Percentiles rank a stretch among this genome's conserved stretches.
These are phyloP conservation scores for Dallia pectoralis DNA, from an alignment of 2,797 vertebrate species.

Conservation along the genomic window DNA sequence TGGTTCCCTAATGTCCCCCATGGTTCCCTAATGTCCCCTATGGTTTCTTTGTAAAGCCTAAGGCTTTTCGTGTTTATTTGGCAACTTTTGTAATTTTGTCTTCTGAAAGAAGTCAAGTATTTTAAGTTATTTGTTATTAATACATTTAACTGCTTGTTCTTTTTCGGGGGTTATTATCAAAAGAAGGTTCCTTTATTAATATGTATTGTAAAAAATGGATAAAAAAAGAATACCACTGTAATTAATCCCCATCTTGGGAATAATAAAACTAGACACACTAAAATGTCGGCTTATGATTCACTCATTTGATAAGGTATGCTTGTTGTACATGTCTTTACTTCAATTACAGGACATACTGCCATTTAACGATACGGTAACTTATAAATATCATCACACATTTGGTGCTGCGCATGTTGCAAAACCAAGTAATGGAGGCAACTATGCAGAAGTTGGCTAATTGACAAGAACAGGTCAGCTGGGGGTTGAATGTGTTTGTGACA, in stretches of 20 bases:
- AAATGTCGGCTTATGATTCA: conserved; percentile 11
- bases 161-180: conserved; percentile 35
- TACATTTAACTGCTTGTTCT: conserved; percentile 41
- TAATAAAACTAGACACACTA: conserved; percentile 82
- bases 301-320: not conserved
- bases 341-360: not conserved
- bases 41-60: conserved; percentile 4
- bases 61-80: conserved; percentile 30
- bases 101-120: conserved; percentile 47
- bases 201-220: conserved; percentile 27
- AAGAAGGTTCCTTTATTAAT: conserved; percentile 51
- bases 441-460: not conserved
- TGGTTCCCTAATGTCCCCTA: no score
- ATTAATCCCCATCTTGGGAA: conserved; percentile 73
- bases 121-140: conserved; percentile 46
- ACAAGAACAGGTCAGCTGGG: not conserved
- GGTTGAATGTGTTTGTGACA: not conserved
- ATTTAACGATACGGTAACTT: not conserved
- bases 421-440: not conserved
- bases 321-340: not conserved
- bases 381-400: not conserved
- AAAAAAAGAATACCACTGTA: conserved; percentile 74
- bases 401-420: not conserved
- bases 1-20: no score
- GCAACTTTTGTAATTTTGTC: conserved; percentile 37